phyloP scores from a whole-genome alignment of 2,113 vertebrate species.

The Pholis gunnellus region DNA sequence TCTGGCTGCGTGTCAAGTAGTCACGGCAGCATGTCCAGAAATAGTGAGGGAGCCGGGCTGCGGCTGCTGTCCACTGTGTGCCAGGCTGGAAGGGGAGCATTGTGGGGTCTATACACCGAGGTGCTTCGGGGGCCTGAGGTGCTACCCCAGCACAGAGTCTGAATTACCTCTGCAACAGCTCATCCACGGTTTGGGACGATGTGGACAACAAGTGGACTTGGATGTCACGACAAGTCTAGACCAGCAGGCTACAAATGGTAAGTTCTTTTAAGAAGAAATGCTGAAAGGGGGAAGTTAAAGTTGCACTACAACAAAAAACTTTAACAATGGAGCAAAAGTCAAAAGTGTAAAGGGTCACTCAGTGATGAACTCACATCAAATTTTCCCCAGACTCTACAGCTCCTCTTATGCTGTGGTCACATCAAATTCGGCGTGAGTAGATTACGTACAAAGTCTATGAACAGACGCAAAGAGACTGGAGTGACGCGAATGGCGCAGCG shows the following conservation, averaged over 20 bases:
- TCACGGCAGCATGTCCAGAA: constrained; percentile 81
- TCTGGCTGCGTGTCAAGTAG: constrained; percentile 77
- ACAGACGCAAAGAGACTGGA: too few relatives aligned
- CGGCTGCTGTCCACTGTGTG: constrained; percentile 91
- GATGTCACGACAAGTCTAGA: constrained; percentile 71
- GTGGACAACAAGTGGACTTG: constrained; percentile 84
- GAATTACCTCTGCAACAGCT: constrained; percentile 90
- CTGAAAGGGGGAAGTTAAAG: neutral
- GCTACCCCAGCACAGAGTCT: constrained; percentile 86
- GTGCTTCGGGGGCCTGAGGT: constrained; percentile 89
- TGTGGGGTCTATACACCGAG: constrained; percentile 93
- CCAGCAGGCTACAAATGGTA: constrained; percentile 75
- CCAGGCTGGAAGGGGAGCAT: constrained; percentile 83
- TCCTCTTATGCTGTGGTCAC: too few relatives aligned
- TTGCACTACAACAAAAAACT: neutral
- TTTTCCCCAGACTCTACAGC: neutral
- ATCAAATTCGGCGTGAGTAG: too few relatives aligned
- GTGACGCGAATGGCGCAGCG: too few relatives aligned
- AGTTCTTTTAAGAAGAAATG: constrained; percentile 13
- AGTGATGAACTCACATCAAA: neutral
- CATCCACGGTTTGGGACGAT: constrained; percentile 89
- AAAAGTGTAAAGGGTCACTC: neutral
- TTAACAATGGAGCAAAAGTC: neutral
- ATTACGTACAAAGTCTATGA: too few relatives aligned
- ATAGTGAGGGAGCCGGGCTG: constrained; percentile 90